These are phyloP conservation scores for Oenanthe oenanthe DNA, from an alignment of 2,113 vertebrate species.

Conservation along the genomic window DNA sequence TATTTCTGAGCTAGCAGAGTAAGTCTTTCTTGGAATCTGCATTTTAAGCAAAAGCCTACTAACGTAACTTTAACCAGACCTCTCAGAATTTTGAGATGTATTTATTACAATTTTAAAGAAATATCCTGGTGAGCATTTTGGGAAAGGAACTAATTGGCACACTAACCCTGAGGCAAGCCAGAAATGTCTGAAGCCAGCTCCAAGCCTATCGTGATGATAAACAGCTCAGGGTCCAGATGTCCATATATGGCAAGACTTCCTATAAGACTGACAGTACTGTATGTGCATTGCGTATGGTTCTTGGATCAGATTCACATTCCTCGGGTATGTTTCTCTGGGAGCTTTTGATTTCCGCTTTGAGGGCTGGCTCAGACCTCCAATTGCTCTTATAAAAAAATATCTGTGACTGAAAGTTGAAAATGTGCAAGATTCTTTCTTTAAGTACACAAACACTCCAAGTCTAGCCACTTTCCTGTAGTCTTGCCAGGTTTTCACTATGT, in stretches of 20 bases:
- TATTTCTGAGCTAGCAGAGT: slow-evolving; percentile 46
- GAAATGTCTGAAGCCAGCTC: slow-evolving; percentile 47
- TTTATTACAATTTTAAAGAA: slow-evolving; percentile 67
- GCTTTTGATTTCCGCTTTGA: slow-evolving; percentile 95
- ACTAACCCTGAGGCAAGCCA: slow-evolving; percentile 49
- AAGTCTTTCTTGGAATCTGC: slow-evolving; percentile 43
- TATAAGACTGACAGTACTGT: slow-evolving; percentile 76
- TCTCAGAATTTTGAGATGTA: slow-evolving; percentile 58
- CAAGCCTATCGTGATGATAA: slow-evolving; percentile 56
- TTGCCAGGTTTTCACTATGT: slow-evolving; percentile 82
- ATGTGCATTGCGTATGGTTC: slow-evolving; percentile 83
- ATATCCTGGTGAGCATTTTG: slow-evolving; percentile 50
- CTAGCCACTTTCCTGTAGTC: slow-evolving; percentile 92
- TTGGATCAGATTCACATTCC: slow-evolving; percentile 90
- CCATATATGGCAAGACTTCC: slow-evolving; percentile 92
- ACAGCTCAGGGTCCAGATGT: slow-evolving; percentile 75
- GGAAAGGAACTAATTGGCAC: slow-evolving; percentile 55
- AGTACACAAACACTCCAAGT: slow-evolving; percentile 92
- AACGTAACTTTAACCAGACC: slow-evolving; percentile 43
- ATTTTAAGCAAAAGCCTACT: slow-evolving; percentile 65
- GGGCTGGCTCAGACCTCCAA: slow-evolving; percentile 85
- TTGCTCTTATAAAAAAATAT: slow-evolving; percentile 85
- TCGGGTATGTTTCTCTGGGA: slow-evolving; percentile 86
- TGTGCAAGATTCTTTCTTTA: slow-evolving; percentile 88
- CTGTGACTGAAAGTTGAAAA: slow-evolving; percentile 84